A percentile compares a stretch with the other conserved stretches of the same genome.
These are phyloP conservation scores for Crambe crambe DNA, from an alignment of 37 sponge, comb jelly and placozoan genomes.

Conservation along the genomic window DNA sequence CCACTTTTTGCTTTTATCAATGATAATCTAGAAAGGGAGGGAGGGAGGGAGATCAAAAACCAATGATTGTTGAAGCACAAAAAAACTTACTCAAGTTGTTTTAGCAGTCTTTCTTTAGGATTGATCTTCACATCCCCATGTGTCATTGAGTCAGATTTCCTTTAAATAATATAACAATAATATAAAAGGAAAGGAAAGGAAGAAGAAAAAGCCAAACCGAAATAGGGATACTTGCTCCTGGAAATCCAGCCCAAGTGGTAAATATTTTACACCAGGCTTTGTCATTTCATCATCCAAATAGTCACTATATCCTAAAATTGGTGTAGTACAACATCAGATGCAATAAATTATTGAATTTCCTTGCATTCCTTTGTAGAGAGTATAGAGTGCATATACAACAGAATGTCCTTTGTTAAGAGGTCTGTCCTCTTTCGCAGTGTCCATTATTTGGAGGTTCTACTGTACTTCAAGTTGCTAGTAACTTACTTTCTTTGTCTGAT, in stretches of 20 bases:
- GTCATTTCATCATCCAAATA: neutral
- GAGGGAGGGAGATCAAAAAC: neutral
- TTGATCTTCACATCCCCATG: neutral
- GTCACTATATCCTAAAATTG: neutral
- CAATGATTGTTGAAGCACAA: neutral
- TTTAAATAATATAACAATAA: no score
- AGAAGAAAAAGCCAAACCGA: neutral
- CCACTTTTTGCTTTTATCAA: neutral
- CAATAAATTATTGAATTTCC: no score
- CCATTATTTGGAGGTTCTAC: no score
- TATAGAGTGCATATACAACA: no score
- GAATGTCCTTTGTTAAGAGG: no score
- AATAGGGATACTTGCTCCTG: slow-evolving; percentile 46
- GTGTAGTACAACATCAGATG: neutral
- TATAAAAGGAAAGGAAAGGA: no score
- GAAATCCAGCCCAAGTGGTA: slow-evolving; percentile 68
- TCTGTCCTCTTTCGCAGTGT: no score
- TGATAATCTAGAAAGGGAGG: neutral
- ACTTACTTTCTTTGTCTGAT: neutral
- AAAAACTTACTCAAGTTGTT: slow-evolving; percentile 25
- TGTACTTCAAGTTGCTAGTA: slow-evolving; percentile 40
- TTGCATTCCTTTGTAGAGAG: no score
- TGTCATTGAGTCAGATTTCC: neutral
- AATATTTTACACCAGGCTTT: slow-evolving; percentile 20
- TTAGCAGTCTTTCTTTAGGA: neutral